These are phyloP conservation scores for Melipona quadrifasciata DNA, from an alignment of 1,140 invertebrate genomes.

Conservation along the genomic window DNA sequence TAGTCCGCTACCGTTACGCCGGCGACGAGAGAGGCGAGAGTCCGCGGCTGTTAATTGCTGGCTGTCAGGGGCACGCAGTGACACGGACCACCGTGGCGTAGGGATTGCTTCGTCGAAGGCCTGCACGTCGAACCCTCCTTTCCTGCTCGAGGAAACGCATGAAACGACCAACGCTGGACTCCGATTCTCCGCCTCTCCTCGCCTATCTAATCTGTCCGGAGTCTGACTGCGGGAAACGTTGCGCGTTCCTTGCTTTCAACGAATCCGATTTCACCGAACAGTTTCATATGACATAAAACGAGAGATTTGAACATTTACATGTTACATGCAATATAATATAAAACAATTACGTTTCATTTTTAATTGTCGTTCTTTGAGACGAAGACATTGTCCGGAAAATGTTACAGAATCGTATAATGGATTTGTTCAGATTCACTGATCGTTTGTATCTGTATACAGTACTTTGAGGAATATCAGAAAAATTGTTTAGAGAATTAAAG, in stretches of 20 bases:
- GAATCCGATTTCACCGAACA: neutral
- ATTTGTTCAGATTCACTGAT: too few species aligned
- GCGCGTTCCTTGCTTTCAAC: neutral
- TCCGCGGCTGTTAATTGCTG: constrained; percentile 80
- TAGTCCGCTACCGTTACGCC: constrained; percentile 62
- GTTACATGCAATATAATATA: too few species aligned
- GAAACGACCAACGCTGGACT: constrained; percentile 35
- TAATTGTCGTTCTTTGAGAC: too few species aligned
- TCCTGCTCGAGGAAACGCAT: constrained; percentile 51
- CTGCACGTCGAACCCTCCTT: constrained; percentile 63
- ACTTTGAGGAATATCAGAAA: too few species aligned
- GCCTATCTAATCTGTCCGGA: constrained; percentile 24
- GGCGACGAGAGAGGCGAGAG: constrained; percentile 72
- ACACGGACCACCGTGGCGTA: constrained; percentile 68
- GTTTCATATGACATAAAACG: too few species aligned
- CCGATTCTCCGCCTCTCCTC: constrained; percentile 3
- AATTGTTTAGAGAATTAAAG: too few species aligned
- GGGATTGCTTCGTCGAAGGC: constrained; percentile 72
- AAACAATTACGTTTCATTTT: too few species aligned
- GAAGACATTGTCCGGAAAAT: too few species aligned
- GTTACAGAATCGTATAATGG: too few species aligned
- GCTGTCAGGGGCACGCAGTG: constrained; percentile 79
- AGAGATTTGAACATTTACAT: too few species aligned
- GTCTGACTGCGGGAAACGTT: neutral
- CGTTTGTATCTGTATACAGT: too few species aligned